Evolutionary conservation across 2,888 invertebrate genomes (phyloP), one percentile per base, ranked within the genome.

Genomic region (Meta bourneti): DNA sequence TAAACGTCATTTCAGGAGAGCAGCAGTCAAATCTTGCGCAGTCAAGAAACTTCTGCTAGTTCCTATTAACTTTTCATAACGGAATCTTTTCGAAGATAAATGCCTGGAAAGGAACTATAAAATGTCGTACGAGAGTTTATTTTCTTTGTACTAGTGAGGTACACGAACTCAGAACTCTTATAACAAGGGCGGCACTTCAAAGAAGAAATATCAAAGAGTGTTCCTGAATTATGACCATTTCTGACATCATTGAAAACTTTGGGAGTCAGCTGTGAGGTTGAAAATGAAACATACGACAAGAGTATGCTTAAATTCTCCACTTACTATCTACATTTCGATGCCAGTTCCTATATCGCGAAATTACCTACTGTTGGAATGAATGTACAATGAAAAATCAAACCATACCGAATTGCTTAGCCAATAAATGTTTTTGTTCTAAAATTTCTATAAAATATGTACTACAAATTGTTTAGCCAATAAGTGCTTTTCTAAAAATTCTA

Each of bases 21-120:
- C 34, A 2, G 34, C 34, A 34, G 61, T 61, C 61, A 61, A 61
- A 61, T 16, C 61, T 61, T 5, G 61, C 7, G 16, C 61, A 61
- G 11, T 16, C 61, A 7, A 61, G 61, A 61, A 61, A 16, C 61
- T 16, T 16, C 61, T 61, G 61, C 61, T 16, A 16, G 11, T 16
- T 61, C 61, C 61, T 61, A 61, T 61, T 61, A 61, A 61, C 61
- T 61, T 61, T 61, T 61, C 61, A 61, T 61, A 61, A 61, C 61
- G 61, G 61, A 61, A 16, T 16, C 61, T 61, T 61, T 61, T 61
- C 61, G 61, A 5, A 34, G 34, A 34, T 34, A 34, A 34, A 34
- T 34, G 34, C 34, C 8, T 5, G 8, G 61, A 61, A 61, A 61
- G 61, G 34, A 16, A 61, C 61, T 61, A 61, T 61, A 61, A 61